Evolutionary conservation across 2,797 vertebrate species (phyloP).

Genomic region (Allobates femoralis): DNA sequence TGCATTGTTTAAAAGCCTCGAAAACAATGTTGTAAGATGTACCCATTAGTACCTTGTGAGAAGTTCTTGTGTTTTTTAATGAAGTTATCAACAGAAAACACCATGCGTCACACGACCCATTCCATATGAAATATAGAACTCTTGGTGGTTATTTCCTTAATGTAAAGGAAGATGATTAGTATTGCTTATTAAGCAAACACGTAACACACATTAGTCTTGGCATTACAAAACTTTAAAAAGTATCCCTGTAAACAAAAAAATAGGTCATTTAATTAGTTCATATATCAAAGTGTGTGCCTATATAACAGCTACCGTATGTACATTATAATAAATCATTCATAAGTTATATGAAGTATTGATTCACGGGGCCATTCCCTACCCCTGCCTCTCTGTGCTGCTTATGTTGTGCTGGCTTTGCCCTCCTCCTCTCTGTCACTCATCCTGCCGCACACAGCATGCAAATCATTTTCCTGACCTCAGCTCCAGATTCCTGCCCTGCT

Average conservation of each 20-base stretch:
- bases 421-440: no score
- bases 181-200: constrained; percentile 43
- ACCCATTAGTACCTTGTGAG: constrained; percentile 70
- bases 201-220: constrained; percentile 34
- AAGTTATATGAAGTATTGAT: background rate
- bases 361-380: no score
- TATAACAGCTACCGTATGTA: no score
- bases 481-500: no score
- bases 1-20: background rate
- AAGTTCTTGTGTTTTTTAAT: constrained; percentile 70
- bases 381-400: no score
- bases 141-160: constrained; percentile 77
- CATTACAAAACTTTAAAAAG: background rate
- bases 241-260: constrained; percentile 6
- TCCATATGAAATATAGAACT: constrained; percentile 74
- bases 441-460: no score
- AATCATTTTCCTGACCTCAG: no score
- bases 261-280: background rate
- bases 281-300: background rate
- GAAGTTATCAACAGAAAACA: constrained; percentile 75
- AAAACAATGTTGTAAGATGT: constrained; percentile 25
- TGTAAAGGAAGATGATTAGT: constrained; percentile 74
- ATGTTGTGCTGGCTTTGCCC: no score
- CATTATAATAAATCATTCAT: background rate
- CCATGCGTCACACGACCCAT: constrained; percentile 72